A percentile compares a stretch with the other conserved stretches of the same genome.
Evolutionary conservation across 2,797 vertebrate species (phyloP).

Genomic region (Cynopterus sphinx): DNA sequence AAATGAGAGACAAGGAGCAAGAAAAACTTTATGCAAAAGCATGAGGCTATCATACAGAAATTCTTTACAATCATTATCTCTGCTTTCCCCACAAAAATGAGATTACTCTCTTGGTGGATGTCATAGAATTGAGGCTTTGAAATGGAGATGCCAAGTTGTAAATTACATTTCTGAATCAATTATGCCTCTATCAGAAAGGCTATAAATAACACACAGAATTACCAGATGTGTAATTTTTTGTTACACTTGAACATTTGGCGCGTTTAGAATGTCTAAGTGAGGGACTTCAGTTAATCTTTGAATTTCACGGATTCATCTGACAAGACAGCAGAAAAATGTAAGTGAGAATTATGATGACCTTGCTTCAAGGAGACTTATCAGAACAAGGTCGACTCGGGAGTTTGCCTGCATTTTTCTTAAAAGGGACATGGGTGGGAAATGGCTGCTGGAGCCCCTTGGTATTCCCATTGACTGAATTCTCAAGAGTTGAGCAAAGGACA

Average conservation of each 20-base stretch:
- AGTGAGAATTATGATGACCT: slow-evolving; percentile 70
- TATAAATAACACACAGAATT: slow-evolving; percentile 84
- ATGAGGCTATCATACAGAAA: slow-evolving; percentile 76
- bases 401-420: slow-evolving; percentile 44
- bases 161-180: slow-evolving; percentile 86
- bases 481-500: background rate
- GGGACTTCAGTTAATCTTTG: slow-evolving; percentile 77
- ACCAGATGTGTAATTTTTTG: slow-evolving; percentile 79
- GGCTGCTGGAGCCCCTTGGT: background rate
- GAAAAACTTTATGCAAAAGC: slow-evolving; percentile 79
- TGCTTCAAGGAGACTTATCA: slow-evolving; percentile 73
- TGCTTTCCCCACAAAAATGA: slow-evolving; percentile 81
- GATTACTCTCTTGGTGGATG: slow-evolving; percentile 82
- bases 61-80: slow-evolving; percentile 82
- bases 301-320: slow-evolving; percentile 79
- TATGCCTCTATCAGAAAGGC: slow-evolving; percentile 79
- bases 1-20: slow-evolving; percentile 78
- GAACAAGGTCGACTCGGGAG: slow-evolving; percentile 56
- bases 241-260: slow-evolving; percentile 78
- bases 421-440: slow-evolving; percentile 27
- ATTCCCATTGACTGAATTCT: slow-evolving; percentile 26
- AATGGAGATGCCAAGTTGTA: slow-evolving; percentile 83
- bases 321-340: slow-evolving; percentile 74
- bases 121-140: slow-evolving; percentile 84
- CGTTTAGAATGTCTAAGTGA: slow-evolving; percentile 76